Percentiles rank a stretch among this genome's conserved stretches.
Conservation (phyloP, 2,113 vertebrate species). For the Syrmaticus mikado region DNA sequence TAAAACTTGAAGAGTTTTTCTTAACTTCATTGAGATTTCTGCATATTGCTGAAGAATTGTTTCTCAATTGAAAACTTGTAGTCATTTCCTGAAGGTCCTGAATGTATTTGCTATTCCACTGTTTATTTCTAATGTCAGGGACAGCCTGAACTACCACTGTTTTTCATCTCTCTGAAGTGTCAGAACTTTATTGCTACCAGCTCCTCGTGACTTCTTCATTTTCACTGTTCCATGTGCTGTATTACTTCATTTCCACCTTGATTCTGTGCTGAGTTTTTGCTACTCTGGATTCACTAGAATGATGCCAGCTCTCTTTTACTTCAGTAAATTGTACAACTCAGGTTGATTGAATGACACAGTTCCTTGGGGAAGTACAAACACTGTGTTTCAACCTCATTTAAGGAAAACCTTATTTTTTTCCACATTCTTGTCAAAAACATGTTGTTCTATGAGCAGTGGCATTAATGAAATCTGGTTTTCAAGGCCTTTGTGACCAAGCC, state of each 20-base stretch:
- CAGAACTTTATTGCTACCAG: not conserved
- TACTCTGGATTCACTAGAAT: not conserved
- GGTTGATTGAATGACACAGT: not conserved
- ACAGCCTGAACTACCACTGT: not conserved
- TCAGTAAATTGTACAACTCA: not conserved
- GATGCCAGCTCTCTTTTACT: not conserved
- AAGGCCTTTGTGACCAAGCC: not conserved
- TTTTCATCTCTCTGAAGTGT: not conserved
- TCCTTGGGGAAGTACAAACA: not conserved
- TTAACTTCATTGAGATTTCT: not conserved
- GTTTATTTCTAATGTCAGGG: not conserved
- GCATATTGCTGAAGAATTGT: not conserved
- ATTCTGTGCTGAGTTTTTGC: not conserved
- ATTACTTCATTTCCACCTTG: not conserved
- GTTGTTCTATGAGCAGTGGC: not conserved
- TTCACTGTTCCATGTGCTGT: not conserved
- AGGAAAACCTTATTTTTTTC: not conserved
- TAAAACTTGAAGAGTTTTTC: not conserved
- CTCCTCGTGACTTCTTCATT: not conserved
- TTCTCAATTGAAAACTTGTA: not conserved
- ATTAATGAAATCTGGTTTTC: not conserved
- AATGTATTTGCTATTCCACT: not conserved
- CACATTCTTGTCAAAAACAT: not conserved
- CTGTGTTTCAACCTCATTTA: not conserved
- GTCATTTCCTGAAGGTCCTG: not conserved